Conservation (phyloP, 2,797 vertebrate genomes). For the Poliocrania exsul region DNA sequence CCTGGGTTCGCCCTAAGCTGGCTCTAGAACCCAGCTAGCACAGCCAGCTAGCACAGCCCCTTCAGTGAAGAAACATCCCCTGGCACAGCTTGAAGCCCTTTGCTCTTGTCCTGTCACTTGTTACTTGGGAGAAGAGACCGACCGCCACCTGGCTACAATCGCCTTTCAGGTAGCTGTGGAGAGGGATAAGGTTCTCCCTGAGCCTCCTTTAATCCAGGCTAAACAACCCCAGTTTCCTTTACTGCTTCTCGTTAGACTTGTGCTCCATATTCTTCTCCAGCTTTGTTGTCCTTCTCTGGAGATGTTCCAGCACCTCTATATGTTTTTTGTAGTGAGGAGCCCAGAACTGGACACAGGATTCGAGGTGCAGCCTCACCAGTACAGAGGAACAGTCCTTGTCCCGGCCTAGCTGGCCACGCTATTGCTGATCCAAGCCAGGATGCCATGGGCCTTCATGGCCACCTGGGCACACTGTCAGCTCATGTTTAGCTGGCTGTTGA, state of each 20-base stretch:
- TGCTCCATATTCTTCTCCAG: background rate
- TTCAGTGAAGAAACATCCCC: background rate
- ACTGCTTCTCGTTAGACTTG: background rate
- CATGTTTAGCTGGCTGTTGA: background rate
- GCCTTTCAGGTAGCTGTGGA: background rate
- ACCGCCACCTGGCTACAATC: background rate
- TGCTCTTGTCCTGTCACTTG: background rate
- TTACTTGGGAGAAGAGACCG: background rate
- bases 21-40: background rate
- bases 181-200: background rate
- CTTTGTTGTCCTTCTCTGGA: background rate
- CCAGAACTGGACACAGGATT: background rate
- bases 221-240: background rate
- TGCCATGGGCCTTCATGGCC: background rate
- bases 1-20: background rate
- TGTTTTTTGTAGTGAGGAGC: background rate
- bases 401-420: background rate
- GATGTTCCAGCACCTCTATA: background rate
- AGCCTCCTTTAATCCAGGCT: background rate
- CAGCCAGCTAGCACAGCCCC: accelerated
- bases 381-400: background rate
- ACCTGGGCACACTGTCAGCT: background rate
- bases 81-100: background rate
- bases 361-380: accelerated
- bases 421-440: background rate